phyloP scores from a whole-genome alignment of 1,140 invertebrate genomes.

The Drosophila funebris region DNA sequence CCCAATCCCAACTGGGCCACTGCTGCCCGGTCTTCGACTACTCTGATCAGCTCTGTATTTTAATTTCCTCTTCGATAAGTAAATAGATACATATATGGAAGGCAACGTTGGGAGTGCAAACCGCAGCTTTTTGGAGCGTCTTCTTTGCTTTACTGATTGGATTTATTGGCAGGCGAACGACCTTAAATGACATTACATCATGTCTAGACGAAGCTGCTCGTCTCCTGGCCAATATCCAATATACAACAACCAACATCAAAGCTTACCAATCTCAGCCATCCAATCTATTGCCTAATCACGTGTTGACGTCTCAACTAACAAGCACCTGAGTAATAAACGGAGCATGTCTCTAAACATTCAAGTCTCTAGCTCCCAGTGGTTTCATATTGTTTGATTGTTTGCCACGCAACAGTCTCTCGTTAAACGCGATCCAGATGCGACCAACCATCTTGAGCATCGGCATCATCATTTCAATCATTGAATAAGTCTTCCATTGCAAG shows the following conservation, averaged over 20 bases:
- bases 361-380: background rate
- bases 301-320: slow-evolving; percentile 9
- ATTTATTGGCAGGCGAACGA: slow-evolving; percentile 70
- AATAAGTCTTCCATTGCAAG: slow-evolving; percentile 1
- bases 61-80: slow-evolving; percentile 67
- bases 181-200: slow-evolving; percentile 71
- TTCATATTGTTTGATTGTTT: background rate
- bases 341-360: slow-evolving; percentile 18
- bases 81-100: background rate
- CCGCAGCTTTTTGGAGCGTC: slow-evolving; percentile 16
- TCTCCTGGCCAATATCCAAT: slow-evolving; percentile 11
- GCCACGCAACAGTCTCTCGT: slow-evolving; percentile 48
- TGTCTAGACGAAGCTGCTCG: slow-evolving; percentile 55
- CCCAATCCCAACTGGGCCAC: too few relatives aligned
- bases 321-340: slow-evolving; percentile 12
- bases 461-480: background rate
- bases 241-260: too few relatives aligned
- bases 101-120: background rate
- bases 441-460: slow-evolving; percentile 11
- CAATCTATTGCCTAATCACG: slow-evolving; percentile 11
- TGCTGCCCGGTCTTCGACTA: background rate
- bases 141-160: slow-evolving; percentile 49
- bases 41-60: slow-evolving; percentile 55
- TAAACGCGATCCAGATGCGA: slow-evolving; percentile 53
- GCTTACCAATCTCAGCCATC: background rate